These are phyloP conservation scores for Sitophilus oryzae DNA, from an alignment of 1,140 invertebrate genomes.

Conservation along the genomic window DNA sequence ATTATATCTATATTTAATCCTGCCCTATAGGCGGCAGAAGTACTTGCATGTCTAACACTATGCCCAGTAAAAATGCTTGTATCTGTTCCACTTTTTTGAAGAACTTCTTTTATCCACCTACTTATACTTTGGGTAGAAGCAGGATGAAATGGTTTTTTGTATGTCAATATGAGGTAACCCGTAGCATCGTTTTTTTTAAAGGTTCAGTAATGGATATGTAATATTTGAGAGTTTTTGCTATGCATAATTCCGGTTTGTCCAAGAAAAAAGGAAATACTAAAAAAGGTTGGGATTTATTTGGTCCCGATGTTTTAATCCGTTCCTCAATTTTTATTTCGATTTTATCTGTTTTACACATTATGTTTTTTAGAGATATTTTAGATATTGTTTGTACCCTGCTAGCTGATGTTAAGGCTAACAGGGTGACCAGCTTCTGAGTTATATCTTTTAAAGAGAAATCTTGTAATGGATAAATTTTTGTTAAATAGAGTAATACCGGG, in stretches of 20 bases:
- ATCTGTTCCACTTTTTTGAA: neutral
- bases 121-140: neutral
- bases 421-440: slow-evolving; percentile 8
- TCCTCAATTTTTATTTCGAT: slow-evolving; percentile 6
- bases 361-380: slow-evolving; percentile 1
- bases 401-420: slow-evolving; percentile 1
- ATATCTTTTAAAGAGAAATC: neutral
- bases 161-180: neutral
- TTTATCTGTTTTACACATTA: neutral
- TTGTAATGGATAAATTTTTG: neutral
- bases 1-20: slow-evolving; percentile 5
- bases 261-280: slow-evolving; percentile 5
- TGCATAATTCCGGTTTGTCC: neutral
- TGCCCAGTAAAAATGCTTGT: slow-evolving; percentile 17
- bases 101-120: neutral
- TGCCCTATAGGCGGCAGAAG: slow-evolving; percentile 4
- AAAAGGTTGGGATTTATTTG: neutral
- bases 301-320: slow-evolving; percentile 6
- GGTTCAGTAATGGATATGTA: neutral
- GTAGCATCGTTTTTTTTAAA: neutral
- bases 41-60: slow-evolving; percentile 22
- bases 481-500: slow-evolving; percentile 2
- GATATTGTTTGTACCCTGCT: slow-evolving; percentile 4
- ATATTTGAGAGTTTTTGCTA: neutral
- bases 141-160: slow-evolving; percentile 6